Percentiles rank a stretch among this genome's conserved stretches.
These are phyloP conservation scores for Monopterus albus DNA, from an alignment of 2,113 vertebrate species.

Conservation along the genomic window DNA sequence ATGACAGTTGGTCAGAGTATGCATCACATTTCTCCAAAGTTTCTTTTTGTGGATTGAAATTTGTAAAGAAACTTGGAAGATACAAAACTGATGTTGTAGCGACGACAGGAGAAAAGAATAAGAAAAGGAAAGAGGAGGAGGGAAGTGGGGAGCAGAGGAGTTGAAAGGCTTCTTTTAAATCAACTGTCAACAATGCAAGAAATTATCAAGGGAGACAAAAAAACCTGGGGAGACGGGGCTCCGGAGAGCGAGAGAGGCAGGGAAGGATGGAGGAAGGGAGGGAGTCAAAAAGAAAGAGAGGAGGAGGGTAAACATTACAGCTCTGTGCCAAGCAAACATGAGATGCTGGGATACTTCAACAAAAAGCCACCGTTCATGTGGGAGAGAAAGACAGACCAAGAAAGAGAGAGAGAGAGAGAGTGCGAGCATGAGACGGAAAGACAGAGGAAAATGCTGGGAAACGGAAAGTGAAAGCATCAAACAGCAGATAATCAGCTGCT, in stretches of 20 bases:
- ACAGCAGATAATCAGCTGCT: constrained; percentile 15
- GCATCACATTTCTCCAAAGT: constrained; percentile 4
- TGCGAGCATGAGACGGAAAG: neutral
- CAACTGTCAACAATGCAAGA: constrained; percentile 77
- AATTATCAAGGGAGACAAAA: constrained; percentile 68
- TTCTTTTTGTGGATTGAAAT: constrained; percentile 9
- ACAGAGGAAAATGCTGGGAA: constrained; percentile 22
- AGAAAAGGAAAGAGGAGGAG: constrained; percentile 8
- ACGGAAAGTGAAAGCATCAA: constrained; percentile 67
- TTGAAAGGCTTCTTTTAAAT: constrained; percentile 76
- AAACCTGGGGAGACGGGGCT: constrained; percentile 22
- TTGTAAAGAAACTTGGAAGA: neutral
- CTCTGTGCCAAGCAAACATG: constrained; percentile 80
- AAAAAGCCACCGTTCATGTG: constrained; percentile 59
- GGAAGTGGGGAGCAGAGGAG: constrained; percentile 19
- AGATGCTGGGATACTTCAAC: constrained; percentile 81
- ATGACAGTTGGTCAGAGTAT: neutral
- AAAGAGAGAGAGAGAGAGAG: neutral
- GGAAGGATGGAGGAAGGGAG: constrained; percentile 19
- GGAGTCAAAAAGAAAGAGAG: constrained; percentile 31
- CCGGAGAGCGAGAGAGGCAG: constrained; percentile 16
- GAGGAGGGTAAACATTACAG: constrained; percentile 77
- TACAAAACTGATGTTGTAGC: neutral
- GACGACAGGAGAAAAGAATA: neutral
- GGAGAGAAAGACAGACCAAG: constrained; percentile 21